Percentiles rank a stretch among this genome's conserved stretches.
These are phyloP conservation scores for Ligdia adustata DNA, from an alignment of 2,888 invertebrate species.

Conservation along the genomic window DNA sequence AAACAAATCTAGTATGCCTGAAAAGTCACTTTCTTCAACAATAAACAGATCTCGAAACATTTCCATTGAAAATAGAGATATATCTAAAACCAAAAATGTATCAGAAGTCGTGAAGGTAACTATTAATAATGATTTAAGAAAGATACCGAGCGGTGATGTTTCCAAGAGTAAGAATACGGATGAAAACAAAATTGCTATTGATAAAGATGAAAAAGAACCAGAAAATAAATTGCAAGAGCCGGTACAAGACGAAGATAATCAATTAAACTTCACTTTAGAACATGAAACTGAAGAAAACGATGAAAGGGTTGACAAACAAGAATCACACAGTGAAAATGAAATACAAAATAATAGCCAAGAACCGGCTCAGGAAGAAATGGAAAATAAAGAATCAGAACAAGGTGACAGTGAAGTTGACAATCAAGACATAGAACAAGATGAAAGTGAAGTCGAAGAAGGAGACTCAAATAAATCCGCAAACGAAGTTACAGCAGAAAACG, in stretches of 20 bases:
- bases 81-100: too few species aligned
- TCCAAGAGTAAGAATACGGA: too few species aligned
- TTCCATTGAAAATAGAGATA: slow-evolving; percentile 1
- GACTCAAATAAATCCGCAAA: slow-evolving; percentile 24
- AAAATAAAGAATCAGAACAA: slow-evolving; percentile 10
- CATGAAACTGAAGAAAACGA: slow-evolving; percentile 20
- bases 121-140: too few species aligned
- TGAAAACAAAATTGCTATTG: too few species aligned
- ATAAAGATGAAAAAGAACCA: not conserved
- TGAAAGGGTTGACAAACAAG: slow-evolving; percentile 3
- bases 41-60: not conserved
- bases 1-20: slow-evolving; percentile 5
- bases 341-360: not conserved
- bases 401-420: not conserved
- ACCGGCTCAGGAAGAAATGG: not conserved
- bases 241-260: slow-evolving; percentile 20
- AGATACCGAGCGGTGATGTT: too few species aligned
- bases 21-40: not conserved
- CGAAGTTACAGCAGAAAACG: slow-evolving; percentile 26
- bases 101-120: not conserved
- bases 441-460: slow-evolving; percentile 14
- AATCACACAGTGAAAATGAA: not conserved
- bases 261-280: slow-evolving; percentile 13
- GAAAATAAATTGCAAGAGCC: not conserved
- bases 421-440: slow-evolving; percentile 5